Evolutionary conservation across 2,113 vertebrate species (phyloP).

Genomic region (Otolemur garnettii): DNA sequence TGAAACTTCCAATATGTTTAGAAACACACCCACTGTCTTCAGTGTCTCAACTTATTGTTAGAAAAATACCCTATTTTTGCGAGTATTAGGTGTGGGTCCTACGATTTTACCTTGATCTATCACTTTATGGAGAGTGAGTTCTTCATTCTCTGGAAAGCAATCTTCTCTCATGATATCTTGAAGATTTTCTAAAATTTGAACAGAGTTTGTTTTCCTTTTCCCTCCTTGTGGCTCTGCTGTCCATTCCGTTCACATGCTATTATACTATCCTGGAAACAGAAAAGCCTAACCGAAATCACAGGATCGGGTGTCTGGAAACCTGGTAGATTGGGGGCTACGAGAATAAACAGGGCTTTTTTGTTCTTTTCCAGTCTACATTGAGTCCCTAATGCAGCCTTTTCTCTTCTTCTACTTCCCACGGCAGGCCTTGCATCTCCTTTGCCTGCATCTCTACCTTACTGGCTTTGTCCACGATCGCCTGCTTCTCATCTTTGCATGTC

Average conservation of each 20-base stretch:
- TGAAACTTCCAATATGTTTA: conserved; percentile 50
- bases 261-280: neutral
- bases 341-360: neutral
- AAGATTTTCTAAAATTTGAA: conserved; percentile 33
- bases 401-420: neutral
- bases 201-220: neutral
- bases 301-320: neutral
- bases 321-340: neutral
- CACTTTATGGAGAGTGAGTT: neutral
- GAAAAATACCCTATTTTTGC: conserved; percentile 55
- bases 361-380: conserved; percentile 6
- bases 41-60: conserved; percentile 50
- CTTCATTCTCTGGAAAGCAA: conserved; percentile 43
- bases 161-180: neutral
- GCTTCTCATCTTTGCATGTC: neutral
- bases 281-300: conserved; percentile 10
- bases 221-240: neutral
- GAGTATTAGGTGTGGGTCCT: neutral
- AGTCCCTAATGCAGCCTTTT: neutral
- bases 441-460: neutral
- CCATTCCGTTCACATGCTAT: neutral
- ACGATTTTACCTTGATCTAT: conserved; percentile 26
- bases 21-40: neutral
- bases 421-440: conserved; percentile 39
- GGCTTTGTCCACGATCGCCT: neutral